These are phyloP conservation scores for Triplophysa tibetana DNA, from an alignment of 2,113 vertebrate genomes.

Conservation along the genomic window DNA sequence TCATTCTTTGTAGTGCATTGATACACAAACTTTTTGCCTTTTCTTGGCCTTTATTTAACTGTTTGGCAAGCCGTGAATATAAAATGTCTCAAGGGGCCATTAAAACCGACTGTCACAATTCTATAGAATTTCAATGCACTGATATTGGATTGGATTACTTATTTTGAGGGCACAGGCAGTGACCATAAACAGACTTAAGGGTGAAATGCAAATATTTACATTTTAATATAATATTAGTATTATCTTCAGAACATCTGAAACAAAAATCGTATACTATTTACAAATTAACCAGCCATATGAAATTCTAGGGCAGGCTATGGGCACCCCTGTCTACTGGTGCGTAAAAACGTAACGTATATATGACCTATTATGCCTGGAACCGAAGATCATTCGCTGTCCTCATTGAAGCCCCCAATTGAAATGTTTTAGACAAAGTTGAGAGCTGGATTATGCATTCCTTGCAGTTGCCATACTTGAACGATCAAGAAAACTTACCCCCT, in stretches of 20 bases:
- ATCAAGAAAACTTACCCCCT: constrained; percentile 45
- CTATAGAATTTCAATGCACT: background rate
- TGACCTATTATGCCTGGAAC: background rate
- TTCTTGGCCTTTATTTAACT: too few relatives aligned
- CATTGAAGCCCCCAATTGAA: background rate
- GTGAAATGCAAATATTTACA: background rate
- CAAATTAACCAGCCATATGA: background rate
- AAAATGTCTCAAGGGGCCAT: background rate
- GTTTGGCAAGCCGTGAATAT: background rate
- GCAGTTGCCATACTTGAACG: background rate
- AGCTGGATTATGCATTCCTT: background rate
- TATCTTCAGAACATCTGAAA: background rate
- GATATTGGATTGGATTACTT: background rate
- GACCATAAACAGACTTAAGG: background rate
- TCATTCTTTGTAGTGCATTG: background rate
- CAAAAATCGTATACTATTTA: background rate
- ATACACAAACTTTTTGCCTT: background rate
- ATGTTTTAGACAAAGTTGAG: background rate
- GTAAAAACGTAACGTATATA: background rate
- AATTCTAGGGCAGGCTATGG: too few relatives aligned
- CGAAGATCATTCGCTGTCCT: too few relatives aligned
- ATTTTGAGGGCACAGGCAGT: background rate
- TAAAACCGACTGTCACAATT: background rate
- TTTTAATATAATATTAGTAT: background rate
- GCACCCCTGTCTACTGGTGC: background rate